phyloP scores from a whole-genome alignment of 2,888 invertebrate genomes.

The Scotopteryx bipunctaria region DNA sequence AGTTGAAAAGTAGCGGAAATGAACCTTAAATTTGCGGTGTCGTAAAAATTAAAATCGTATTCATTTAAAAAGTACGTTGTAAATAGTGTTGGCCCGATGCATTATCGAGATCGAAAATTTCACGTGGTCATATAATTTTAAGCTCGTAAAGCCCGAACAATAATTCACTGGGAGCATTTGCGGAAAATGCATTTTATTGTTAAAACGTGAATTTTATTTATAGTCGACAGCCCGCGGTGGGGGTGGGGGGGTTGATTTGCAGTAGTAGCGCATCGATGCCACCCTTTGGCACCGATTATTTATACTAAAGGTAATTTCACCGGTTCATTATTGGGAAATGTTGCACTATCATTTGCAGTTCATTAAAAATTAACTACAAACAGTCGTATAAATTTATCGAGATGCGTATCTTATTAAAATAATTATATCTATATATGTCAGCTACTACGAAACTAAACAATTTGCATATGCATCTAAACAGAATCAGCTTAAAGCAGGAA shows the following conservation, averaged over 20 bases:
- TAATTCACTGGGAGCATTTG: slow-evolving; percentile 82
- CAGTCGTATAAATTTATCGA: slow-evolving; percentile 34
- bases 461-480: slow-evolving; percentile 5
- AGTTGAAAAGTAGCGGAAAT: slow-evolving; percentile 2
- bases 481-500: background rate
- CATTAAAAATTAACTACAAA: slow-evolving; percentile 68
- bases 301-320: slow-evolving; percentile 81
- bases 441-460: background rate
- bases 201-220: slow-evolving; percentile 84
- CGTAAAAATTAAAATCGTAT: slow-evolving; percentile 40
- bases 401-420: slow-evolving; percentile 21
- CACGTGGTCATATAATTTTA: slow-evolving; percentile 82
- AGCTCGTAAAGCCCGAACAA: slow-evolving; percentile 81
- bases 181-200: slow-evolving; percentile 84
- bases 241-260: slow-evolving; percentile 76
- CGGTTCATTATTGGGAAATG: slow-evolving; percentile 81
- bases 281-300: slow-evolving; percentile 81
- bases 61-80: slow-evolving; percentile 49
- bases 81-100: slow-evolving; percentile 71
- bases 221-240: slow-evolving; percentile 75
- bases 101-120: slow-evolving; percentile 83
- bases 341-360: slow-evolving; percentile 76
- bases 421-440: slow-evolving; percentile 28
- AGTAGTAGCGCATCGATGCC: slow-evolving; percentile 77
- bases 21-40: slow-evolving; percentile 30